These are phyloP conservation scores for Caenorhabditis macrosperma DNA, from an alignment of 2,888 invertebrate genomes.

Conservation along the genomic window DNA sequence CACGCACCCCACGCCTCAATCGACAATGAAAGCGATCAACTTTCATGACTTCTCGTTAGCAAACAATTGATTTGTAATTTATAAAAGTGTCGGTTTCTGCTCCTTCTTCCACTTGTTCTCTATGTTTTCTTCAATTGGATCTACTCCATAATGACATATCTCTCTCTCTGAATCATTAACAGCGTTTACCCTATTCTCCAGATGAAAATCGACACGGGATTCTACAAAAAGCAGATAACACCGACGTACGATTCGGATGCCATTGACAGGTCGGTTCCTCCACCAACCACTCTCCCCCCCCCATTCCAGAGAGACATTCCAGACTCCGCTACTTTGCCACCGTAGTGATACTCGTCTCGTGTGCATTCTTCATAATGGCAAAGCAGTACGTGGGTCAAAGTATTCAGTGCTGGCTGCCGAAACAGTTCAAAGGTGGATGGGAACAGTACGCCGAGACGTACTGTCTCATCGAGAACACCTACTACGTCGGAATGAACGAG, in stretches of 20 bases:
- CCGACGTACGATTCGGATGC: slow-evolving; percentile 62
- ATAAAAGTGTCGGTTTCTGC: background rate
- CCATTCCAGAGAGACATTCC: slow-evolving; percentile 13
- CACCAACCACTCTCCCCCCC: background rate
- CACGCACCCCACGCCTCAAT: slow-evolving; percentile 33
- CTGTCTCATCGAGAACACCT: slow-evolving; percentile 82
- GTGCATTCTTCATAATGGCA: slow-evolving; percentile 62
- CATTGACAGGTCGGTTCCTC: slow-evolving; percentile 59
- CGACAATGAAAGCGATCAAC: slow-evolving; percentile 35
- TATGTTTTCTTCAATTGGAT: slow-evolving; percentile 5
- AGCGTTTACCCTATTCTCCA: no score
- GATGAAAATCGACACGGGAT: slow-evolving; percentile 31
- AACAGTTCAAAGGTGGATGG: slow-evolving; percentile 80
- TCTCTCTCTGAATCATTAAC: no score
- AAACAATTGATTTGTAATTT: background rate
- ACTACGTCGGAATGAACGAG: slow-evolving; percentile 74
- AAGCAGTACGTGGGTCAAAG: slow-evolving; percentile 82
- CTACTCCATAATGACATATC: slow-evolving; percentile 20
- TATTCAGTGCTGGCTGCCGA: slow-evolving; percentile 81
- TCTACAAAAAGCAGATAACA: slow-evolving; percentile 16
- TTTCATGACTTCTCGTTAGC: slow-evolving; percentile 9
- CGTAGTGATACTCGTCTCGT: slow-evolving; percentile 38
- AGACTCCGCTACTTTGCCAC: slow-evolving; percentile 65
- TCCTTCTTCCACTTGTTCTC: background rate
- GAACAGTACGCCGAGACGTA: slow-evolving; percentile 82